A percentile compares a stretch with the other conserved stretches of the same genome.
These are phyloP conservation scores for Eumacrocentrus americanus DNA, from an alignment of 2,888 invertebrate genomes.

Conservation along the genomic window DNA sequence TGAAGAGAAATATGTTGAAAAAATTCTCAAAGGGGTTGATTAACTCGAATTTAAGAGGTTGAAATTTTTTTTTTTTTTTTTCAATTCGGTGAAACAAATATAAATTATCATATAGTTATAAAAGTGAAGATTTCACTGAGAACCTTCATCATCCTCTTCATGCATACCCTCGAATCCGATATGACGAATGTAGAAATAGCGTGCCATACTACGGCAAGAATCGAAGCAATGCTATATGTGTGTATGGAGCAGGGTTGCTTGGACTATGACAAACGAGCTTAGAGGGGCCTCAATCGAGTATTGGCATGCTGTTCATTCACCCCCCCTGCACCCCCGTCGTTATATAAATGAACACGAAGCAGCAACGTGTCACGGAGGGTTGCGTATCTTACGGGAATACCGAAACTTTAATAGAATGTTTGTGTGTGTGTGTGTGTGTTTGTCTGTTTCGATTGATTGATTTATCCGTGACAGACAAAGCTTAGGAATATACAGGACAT, in stretches of 20 bases:
- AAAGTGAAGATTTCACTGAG: background rate
- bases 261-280: background rate
- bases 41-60: background rate
- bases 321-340: background rate
- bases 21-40: background rate
- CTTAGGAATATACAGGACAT: background rate
- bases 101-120: background rate
- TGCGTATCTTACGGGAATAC: slow-evolving; percentile 7
- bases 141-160: background rate
- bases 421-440: slow-evolving; percentile 40
- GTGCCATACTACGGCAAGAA: background rate
- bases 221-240: background rate
- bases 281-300: background rate
- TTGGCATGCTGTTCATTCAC: background rate
- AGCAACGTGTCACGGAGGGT: background rate
- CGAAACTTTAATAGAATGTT: background rate
- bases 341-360: slow-evolving; percentile 10
- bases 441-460: slow-evolving; percentile 54
- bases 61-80: background rate
- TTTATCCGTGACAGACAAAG: slow-evolving; percentile 41
- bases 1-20: background rate
- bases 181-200: slow-evolving; percentile 2
- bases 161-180: background rate
- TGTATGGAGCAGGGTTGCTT: background rate
- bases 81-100: background rate